Evolutionary conservation across 1,140 invertebrate genomes (phyloP), one percentile per base, ranked within the genome.

Genomic region (Hypsibius dujardini): DNA sequence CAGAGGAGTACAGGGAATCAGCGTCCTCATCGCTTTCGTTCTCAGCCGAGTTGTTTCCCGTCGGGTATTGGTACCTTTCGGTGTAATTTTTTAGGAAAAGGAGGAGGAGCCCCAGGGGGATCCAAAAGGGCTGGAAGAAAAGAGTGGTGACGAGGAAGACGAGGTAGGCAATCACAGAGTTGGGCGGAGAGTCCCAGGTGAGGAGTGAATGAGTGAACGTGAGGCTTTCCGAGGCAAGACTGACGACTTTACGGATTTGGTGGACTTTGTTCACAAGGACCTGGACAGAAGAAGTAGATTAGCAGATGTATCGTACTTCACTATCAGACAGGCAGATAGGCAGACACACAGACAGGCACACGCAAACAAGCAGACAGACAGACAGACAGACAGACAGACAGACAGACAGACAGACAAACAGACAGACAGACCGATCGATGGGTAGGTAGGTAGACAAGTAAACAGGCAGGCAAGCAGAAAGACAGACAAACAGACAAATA

Each of bases 151-250:
- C 78, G 40, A 93, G 81, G 83, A 91, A 94, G 1, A 90, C 81
- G 14, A 92, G 79, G 69, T 98, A 86, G 2, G 94, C 91, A 56
- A 89, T 80, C 71, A 91, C 84, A 75, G 90, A 96, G 75, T 89
- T 83, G 28, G 90, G 77, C 72, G 88, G 88, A 1, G 87, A 94
- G 76, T 98, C 93, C 95, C 95, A 98, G 80, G 95, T 89, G 77
- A 95, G 93, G 81, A 92, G 96, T 78, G 90, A 92, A 81, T 96
- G 89, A 72, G 96, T 84, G 79, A 92, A 92, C 81, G 91, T 89
- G 12, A 90, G 88, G 70, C 88, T 82, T 76, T 95, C 91, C 71
- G 93, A 86, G 73, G 95, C 87, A 79, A 87, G 87, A 81, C 91
- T 86, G 2, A 92, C 87, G 56, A 97, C 87, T 47, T 86, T 85